A percentile compares a stretch with the other conserved stretches of the same genome.
These are phyloP conservation scores for Willisornis vidua DNA, from an alignment of 2,113 vertebrate genomes.

Conservation along the genomic window DNA sequence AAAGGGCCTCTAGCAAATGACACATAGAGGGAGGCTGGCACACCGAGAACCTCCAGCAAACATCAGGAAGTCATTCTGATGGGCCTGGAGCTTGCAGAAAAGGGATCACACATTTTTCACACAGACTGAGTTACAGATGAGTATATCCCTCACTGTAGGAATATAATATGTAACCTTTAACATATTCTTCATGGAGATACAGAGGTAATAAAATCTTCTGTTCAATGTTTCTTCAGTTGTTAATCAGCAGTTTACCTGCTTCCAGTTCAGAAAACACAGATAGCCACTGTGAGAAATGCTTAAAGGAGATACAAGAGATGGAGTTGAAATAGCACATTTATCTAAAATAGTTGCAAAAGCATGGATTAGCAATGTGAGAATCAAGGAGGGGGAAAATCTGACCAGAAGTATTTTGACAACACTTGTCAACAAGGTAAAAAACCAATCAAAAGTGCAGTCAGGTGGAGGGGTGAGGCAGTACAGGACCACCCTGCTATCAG, in stretches of 20 bases:
- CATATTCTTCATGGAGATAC: neutral
- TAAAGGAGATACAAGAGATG: neutral
- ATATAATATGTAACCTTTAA: neutral
- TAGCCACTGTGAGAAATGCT: neutral
- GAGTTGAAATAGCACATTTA: neutral
- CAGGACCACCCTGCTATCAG: neutral
- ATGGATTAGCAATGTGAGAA: neutral
- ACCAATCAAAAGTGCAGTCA: rapidly evolving
- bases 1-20: neutral
- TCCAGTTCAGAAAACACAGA: neutral
- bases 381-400: neutral
- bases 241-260: neutral
- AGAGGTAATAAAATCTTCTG: neutral
- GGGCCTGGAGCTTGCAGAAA: neutral
- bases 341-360: neutral
- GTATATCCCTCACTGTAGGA: neutral
- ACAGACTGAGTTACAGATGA: neutral
- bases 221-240: neutral
- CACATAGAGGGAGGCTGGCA: neutral
- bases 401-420: neutral
- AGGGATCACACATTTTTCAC: neutral
- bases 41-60: neutral
- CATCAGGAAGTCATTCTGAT: neutral
- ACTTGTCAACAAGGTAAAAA: neutral
- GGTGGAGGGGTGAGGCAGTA: neutral